Evolutionary conservation across 1,140 invertebrate species (phyloP), one percentile per base, ranked within the genome.

Genomic region (Bradynema listronoti): DNA sequence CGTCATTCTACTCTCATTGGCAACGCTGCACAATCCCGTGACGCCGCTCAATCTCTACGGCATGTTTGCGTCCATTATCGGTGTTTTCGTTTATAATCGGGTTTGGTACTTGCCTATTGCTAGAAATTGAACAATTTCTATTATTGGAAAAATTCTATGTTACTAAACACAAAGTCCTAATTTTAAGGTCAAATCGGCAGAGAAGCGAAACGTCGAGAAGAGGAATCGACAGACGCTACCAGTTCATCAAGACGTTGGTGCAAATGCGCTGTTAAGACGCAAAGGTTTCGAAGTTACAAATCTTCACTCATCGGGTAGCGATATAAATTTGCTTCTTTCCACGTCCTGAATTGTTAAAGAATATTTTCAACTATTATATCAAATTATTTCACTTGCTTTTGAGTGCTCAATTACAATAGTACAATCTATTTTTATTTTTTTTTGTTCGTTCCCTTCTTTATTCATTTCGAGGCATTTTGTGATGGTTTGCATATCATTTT

Each of bases 11-110:
- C 85, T 89, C 24, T 94, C 90, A 4, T 81, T 97, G 55, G 79
- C 94, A 39, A 83, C 92, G 61, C 80, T 96, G 58, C 86, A 87
- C 27, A 97, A 97, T 82, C 91, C 91, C 1, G 90, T 95, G 1
- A 90, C 90, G 2, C 80, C 84, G 51, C 79, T 86, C 33, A 96
- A 97, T 80, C 78, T 93, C 61, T 82, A 88, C 46, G 92, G 92
- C 36, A 96, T 95, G 91, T 80, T 86, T 30, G 72, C 93, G 57
- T 91, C 93, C 2, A 86, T 92, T 59, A 80, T 87, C 53, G 92
- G 91, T 30, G 91, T 95, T 24, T 81, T 96, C 9, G 84, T 83
- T 47, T 96, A 96, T 79, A 95, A 95, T 64, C 79, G 72, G 32
- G 68, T 71, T 32, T 4, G 56, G n/a, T n/a, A n/a, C n/a, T n/a